Percentiles rank a stretch among this genome's conserved stretches.
Conservation (phyloP, 1,140 invertebrate species). For the Trichomalopsis sarcophagae region DNA sequence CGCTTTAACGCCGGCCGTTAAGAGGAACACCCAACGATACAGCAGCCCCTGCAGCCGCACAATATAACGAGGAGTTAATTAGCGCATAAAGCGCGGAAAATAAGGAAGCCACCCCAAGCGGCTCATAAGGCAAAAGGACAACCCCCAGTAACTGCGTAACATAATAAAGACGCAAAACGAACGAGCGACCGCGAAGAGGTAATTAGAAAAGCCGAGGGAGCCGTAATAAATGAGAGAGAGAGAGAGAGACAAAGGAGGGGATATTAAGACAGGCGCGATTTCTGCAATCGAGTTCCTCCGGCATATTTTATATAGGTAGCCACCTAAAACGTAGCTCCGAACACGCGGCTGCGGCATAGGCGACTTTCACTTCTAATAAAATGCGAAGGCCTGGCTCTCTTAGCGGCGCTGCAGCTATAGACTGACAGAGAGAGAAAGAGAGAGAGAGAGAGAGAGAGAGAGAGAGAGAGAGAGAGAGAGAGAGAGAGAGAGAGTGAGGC, state of each 20-base stretch:
- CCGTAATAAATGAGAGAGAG: not conserved
- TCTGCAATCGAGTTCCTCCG: conserved; percentile 21
- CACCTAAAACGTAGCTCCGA: conserved; percentile 55
- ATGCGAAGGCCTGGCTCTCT: conserved; percentile 57
- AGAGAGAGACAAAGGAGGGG: not conserved
- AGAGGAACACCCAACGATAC: not conserved
- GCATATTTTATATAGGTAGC: conserved; percentile 57
- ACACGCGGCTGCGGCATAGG: not conserved
- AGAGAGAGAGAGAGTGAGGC: not conserved
- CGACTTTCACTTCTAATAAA: conserved; percentile 65
- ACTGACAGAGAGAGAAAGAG: not conserved
- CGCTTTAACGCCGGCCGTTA: not conserved
- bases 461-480: not conserved
- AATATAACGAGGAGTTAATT: not conserved
- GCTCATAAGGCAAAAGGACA: no score
- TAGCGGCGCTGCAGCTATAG: not conserved
- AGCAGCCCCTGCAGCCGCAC: not conserved
- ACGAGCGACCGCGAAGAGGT: not conserved
- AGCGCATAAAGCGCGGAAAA: not conserved
- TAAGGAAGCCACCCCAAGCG: no score
- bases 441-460: not conserved
- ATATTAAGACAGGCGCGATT: conserved; percentile 24
- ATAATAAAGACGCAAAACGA: not conserved
- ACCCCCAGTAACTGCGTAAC: no score
- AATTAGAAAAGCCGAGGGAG: conserved; percentile 9